Conservation (phyloP, 92 coral and sea anemone species). For the Epizoanthus ramosus region DNA sequence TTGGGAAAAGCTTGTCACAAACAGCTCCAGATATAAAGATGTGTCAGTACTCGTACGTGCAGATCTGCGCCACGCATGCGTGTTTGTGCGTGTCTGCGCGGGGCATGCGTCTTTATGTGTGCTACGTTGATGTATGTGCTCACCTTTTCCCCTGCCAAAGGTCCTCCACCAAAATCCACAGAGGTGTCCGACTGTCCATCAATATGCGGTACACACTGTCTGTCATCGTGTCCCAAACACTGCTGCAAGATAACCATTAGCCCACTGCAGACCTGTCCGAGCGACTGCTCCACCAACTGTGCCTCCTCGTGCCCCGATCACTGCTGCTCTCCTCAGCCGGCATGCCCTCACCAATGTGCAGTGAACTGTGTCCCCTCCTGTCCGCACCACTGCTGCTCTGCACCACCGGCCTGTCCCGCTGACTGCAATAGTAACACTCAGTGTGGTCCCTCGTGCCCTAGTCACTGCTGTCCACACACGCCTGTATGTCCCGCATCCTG, state of each 20-base stretch:
- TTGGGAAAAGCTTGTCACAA: no score
- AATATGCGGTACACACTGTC: slow-evolving; percentile 26
- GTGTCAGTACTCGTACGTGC: no score
- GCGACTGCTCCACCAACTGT: slow-evolving; percentile 11
- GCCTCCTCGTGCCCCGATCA: slow-evolving; percentile 16
- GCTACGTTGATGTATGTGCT: no score
- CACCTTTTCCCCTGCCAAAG: slow-evolving; percentile 8
- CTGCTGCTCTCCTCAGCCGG: neutral
- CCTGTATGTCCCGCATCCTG: slow-evolving; percentile 17
- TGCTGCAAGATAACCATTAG: slow-evolving; percentile 24
- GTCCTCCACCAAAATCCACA: slow-evolving; percentile 25
- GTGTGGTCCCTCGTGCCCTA: neutral
- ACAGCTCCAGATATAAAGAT: no score
- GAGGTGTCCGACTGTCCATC: slow-evolving; percentile 29
- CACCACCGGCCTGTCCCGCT: neutral
- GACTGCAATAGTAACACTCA: neutral
- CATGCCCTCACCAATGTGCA: neutral
- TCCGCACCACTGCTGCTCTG: slow-evolving; percentile 11
- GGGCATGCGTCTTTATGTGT: no score
- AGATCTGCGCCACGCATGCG: no score
- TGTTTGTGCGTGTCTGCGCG: no score
- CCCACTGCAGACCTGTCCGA: slow-evolving; percentile 10
- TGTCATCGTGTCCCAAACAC: slow-evolving; percentile 16
- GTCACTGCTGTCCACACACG: slow-evolving; percentile 11
- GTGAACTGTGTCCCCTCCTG: slow-evolving; percentile 1